A percentile compares a stretch with the other conserved stretches of the same genome.
phyloP scores from a whole-genome alignment of 2,888 invertebrate genomes.

The Drosophila antonietae region DNA sequence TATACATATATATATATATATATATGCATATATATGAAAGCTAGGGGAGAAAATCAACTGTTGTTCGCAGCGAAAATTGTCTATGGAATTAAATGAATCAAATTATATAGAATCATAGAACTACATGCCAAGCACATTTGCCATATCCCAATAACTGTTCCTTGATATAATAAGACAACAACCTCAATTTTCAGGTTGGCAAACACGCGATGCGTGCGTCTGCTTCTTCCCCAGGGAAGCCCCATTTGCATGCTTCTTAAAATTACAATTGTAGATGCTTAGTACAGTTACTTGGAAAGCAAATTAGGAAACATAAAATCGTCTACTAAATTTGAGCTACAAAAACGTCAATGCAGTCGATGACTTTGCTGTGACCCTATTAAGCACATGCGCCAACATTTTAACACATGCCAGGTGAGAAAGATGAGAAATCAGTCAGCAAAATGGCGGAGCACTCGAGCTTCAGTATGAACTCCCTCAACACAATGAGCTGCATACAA shows the following conservation, averaged over 20 bases:
- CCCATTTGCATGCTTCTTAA: conserved; percentile 30
- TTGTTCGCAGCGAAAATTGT: not conserved
- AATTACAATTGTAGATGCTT: conserved; percentile 46
- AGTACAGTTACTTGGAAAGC: not conserved
- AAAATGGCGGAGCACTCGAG: not conserved
- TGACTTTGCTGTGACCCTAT: conserved; percentile 1
- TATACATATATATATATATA: too few relatives aligned
- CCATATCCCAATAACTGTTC: conserved; percentile 7
- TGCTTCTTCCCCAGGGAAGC: conserved; percentile 27
- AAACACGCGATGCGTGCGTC: conserved; percentile 38
- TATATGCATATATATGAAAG: not conserved
- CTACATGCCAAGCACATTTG: conserved; percentile 1
- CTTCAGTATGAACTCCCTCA: conserved; percentile 3
- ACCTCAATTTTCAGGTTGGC: conserved; percentile 11
- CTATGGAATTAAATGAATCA: conserved; percentile 5
- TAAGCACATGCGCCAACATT: conserved; percentile 13
- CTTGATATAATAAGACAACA: conserved; percentile 7
- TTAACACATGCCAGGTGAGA: conserved; percentile 39
- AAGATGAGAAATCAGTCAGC: conserved; percentile 35
- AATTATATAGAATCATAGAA: conserved; percentile 10
- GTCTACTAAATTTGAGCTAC: conserved; percentile 1
- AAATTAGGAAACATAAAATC: conserved; percentile 11
- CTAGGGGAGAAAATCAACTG: not conserved
- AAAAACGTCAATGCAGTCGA: conserved; percentile 4
- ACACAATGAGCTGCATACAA: conserved; percentile 26